Evolutionary conservation across 2,888 invertebrate genomes (phyloP), one percentile per base, ranked within the genome.

Genomic region (Drosophila prostipennis): DNA sequence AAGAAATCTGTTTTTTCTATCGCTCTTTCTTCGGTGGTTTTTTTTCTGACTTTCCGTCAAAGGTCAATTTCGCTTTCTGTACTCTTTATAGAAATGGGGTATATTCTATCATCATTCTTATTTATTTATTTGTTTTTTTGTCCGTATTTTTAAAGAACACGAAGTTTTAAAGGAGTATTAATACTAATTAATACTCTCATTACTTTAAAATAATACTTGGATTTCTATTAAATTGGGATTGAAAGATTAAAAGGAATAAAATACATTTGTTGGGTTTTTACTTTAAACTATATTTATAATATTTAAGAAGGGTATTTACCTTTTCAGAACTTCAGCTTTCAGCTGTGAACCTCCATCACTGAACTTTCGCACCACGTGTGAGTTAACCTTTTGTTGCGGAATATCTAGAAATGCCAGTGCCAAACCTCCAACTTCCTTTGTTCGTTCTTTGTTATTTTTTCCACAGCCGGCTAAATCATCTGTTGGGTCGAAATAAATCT

Each of bases 41-140:
- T 60, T 32, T 55, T 23, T 70, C 55, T 57, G 54, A 60, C 55
- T 34, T 34, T 34, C 11, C 34, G 11, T 73, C 79, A 79, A 65
- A 78, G 81, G 85, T 79, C 69, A 81, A 76, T 79, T 81, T 84
- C 79, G 78, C 71, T 81, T 64, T 71, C 29, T 16, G 40, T 19
- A n/a, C 46, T 8, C 67, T 40, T 37, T 19, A 7, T 16, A 23
- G 0, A 7, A 7, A 14, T 14, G 48, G 32, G 29, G 23, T 32
- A 43, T 23, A 45, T 6, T 10, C 4, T 11, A 6, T 42, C 10
- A 11, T 19, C 34, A 29, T 7, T 29, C 29, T 7, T n/a, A n/a
- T n/a, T 6, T 3, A 10, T n/a, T 10, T 13, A 13, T 26, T 26
- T 6, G 13, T 14, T 29, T 11, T 34, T 2, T 34, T 8, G 1